phyloP scores from a whole-genome alignment of 2,888 invertebrate genomes.

The Netelia virgata region DNA sequence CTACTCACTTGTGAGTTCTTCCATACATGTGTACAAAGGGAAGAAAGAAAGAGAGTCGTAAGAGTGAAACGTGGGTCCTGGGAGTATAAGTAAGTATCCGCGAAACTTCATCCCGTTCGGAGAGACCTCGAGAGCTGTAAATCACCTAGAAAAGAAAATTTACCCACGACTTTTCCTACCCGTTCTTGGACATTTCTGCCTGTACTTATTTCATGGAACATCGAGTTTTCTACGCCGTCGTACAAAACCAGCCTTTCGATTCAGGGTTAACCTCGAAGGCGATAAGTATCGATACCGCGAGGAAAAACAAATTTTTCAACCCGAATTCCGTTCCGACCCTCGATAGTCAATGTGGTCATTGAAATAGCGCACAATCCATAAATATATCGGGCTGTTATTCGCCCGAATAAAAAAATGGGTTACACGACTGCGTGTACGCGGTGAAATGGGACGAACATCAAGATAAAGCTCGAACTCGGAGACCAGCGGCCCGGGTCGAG shows the following conservation, averaged over 20 bases:
- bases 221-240: background rate
- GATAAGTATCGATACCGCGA: background rate
- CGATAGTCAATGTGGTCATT: no score
- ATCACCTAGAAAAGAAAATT: constrained; percentile 65
- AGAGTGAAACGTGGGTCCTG: constrained; percentile 47
- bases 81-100: constrained; percentile 65
- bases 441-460: constrained; percentile 77
- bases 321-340: no score
- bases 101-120: constrained; percentile 65
- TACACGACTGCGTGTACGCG: constrained; percentile 72
- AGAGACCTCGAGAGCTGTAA: constrained; percentile 57
- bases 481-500: constrained; percentile 32
- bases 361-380: background rate
- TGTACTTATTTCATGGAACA: background rate
- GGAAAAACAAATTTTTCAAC: background rate
- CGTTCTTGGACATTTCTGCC: constrained; percentile 13
- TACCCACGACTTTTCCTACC: constrained; percentile 34
- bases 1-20: constrained; percentile 54
- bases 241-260: no score
- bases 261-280: no score
- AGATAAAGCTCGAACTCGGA: constrained; percentile 76
- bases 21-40: constrained; percentile 20
- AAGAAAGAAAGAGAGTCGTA: constrained; percentile 29
- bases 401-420: constrained; percentile 75
- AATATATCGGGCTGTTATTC: background rate